A percentile compares a stretch with the other conserved stretches of the same genome.
Conservation (phyloP, 2,113 vertebrate species). For the Apteryx mantelli region DNA sequence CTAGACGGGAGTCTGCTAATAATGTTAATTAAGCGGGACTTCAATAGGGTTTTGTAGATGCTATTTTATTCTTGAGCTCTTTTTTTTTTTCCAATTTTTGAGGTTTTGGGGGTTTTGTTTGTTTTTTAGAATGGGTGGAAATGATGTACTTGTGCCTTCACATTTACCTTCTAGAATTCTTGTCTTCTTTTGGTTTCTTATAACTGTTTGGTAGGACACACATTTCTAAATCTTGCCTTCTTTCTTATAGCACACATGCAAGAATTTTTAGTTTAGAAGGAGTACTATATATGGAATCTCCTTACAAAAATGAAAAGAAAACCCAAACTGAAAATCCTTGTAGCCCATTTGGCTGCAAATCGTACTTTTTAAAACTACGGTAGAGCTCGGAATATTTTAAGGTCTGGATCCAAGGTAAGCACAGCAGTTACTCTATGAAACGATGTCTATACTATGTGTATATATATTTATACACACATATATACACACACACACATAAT, state of each 20-base stretch:
- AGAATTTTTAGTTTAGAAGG: not conserved
- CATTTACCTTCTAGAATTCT: not conserved
- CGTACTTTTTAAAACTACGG: not conserved
- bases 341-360: not conserved
- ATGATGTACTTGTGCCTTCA: not conserved
- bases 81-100: not conserved
- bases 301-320: conserved; percentile 45
- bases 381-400: not conserved
- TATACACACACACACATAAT: not conserved
- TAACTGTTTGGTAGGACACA: not conserved
- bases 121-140: not conserved
- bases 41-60: not conserved
- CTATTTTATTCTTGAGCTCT: not conserved
- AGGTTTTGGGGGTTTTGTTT: too few species aligned
- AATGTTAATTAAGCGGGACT: not conserved
- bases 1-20: not conserved
- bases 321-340: not conserved
- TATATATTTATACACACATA: not conserved
- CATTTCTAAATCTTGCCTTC: not conserved
- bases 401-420: conserved; percentile 26
- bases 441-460: not conserved
- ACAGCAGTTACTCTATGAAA: not conserved
- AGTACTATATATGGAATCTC: conserved; percentile 33
- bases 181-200: not conserved
- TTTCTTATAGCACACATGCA: not conserved